These are phyloP conservation scores for Mythimna loreyi DNA, from an alignment of 2,888 invertebrate species.

Conservation along the genomic window DNA sequence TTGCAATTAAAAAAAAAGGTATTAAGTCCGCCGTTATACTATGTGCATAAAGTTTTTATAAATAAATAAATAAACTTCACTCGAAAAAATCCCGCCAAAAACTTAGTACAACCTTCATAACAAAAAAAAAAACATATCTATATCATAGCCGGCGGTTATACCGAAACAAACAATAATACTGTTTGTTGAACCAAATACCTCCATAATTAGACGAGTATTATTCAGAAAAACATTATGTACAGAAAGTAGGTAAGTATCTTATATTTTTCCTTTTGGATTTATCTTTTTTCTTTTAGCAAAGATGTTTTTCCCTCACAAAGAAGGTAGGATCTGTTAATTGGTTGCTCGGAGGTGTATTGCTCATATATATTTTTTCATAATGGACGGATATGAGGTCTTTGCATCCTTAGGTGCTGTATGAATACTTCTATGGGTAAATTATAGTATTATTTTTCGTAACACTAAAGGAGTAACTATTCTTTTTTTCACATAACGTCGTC, in stretches of 20 bases:
- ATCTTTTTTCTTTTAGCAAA: slow-evolving; percentile 33
- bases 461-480: no score
- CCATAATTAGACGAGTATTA: neutral
- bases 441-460: neutral
- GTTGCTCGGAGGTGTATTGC: slow-evolving; percentile 23
- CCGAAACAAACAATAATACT: neutral
- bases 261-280: slow-evolving; percentile 17
- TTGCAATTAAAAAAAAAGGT: no score
- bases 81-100: no score
- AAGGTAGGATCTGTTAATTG: slow-evolving; percentile 41
- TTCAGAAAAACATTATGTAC: neutral
- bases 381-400: slow-evolving; percentile 27
- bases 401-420: neutral
- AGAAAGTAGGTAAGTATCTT: neutral
- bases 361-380: slow-evolving; percentile 21
- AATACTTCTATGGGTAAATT: neutral
- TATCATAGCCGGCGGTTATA: neutral
- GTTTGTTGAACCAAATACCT: neutral
- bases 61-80: no score
- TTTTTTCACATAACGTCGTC: no score
- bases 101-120: no score
- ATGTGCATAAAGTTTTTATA: no score
- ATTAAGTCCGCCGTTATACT: no score
- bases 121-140: no score
- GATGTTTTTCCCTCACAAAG: slow-evolving; percentile 19